Percentiles rank a stretch among this genome's conserved stretches.
These are phyloP conservation scores for Equus quagga DNA, from an alignment of 2,113 vertebrate genomes.

Conservation along the genomic window DNA sequence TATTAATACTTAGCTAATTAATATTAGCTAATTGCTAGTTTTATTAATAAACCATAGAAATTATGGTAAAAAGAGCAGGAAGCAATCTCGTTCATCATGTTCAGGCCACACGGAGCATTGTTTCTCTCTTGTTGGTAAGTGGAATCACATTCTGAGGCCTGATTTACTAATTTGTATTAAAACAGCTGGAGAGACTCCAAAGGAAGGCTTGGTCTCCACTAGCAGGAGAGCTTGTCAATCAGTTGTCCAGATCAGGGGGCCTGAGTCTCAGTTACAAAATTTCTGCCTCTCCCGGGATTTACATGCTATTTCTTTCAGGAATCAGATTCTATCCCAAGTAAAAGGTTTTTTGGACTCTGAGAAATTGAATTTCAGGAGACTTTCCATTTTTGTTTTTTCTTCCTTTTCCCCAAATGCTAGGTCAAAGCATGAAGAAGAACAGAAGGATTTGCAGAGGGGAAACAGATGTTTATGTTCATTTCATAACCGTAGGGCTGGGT, in stretches of 20 bases:
- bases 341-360: not conserved
- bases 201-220: not conserved
- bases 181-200: not conserved
- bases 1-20: not conserved
- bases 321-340: not conserved
- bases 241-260: not conserved
- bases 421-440: conserved; percentile 62
- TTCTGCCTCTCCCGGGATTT: not conserved
- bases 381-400: conserved; percentile 41
- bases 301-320: not conserved
- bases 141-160: not conserved
- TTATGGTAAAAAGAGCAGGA: not conserved
- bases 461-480: conserved; percentile 73
- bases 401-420: conserved; percentile 30
- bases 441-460: conserved; percentile 63
- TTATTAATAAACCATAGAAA: not conserved
- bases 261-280: not conserved
- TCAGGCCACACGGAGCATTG: not conserved
- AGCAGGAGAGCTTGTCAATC: not conserved
- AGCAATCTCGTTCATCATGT: not conserved
- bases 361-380: conserved; percentile 26
- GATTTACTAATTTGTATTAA: not conserved
- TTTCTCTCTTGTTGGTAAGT: not conserved
- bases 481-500: conserved; percentile 46
- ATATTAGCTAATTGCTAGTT: not conserved